These are phyloP conservation scores for Bombus sylvicola DNA, from an alignment of 1,140 invertebrate genomes.

Conservation along the genomic window DNA sequence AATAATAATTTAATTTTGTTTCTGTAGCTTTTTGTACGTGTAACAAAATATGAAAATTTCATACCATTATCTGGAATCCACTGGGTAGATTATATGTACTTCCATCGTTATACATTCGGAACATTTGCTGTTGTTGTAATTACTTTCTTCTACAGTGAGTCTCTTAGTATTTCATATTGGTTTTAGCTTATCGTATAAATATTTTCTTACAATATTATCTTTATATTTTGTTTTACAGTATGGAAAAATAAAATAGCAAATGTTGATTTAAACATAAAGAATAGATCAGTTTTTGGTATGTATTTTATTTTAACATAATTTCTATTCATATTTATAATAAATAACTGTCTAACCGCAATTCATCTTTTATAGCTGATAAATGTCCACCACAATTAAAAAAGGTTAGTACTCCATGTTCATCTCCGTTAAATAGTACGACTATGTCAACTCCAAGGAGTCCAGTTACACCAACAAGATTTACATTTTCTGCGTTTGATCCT, in stretches of 20 bases:
- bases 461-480: conserved; percentile 67
- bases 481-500: conserved; percentile 75
- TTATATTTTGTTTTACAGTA: conserved; percentile 66
- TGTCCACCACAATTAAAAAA: conserved; percentile 77
- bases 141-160: conserved; percentile 78
- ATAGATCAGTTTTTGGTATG: conserved; percentile 77
- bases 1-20: conserved; percentile 35
- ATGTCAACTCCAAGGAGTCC: conserved; percentile 68
- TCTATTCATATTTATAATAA: not conserved
- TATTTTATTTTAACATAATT: conserved; percentile 7
- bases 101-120: conserved; percentile 76
- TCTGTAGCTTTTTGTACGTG: conserved; percentile 76
- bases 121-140: conserved; percentile 73
- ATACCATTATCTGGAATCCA: conserved; percentile 75
- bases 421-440: conserved; percentile 66
- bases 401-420: conserved; percentile 60
- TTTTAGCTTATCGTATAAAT: conserved; percentile 6
- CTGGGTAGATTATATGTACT: conserved; percentile 77
- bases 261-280: conserved; percentile 75
- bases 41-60: conserved; percentile 76
- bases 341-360: conserved; percentile 12
- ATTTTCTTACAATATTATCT: conserved; percentile 15
- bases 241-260: conserved; percentile 77
- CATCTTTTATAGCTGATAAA: conserved; percentile 75
- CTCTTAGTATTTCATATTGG: conserved; percentile 5